phyloP scores from a whole-genome alignment of 2,797 vertebrate genomes.

The Diceros bicornis region DNA sequence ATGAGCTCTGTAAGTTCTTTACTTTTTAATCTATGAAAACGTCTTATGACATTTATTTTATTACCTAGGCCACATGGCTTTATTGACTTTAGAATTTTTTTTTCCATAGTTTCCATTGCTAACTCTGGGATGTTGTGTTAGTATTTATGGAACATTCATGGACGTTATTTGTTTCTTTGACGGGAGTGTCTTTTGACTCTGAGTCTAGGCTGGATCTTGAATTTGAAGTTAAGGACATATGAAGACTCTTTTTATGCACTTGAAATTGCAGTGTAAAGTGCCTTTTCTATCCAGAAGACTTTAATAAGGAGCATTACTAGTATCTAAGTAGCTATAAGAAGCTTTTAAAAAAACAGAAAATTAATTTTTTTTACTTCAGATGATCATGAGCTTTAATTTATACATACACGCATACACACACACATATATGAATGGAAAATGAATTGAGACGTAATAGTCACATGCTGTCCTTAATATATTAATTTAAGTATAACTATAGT shows the following conservation, averaged over 20 bases:
- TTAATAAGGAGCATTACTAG: background rate
- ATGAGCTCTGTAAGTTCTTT: constrained; percentile 42
- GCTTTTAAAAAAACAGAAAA: background rate
- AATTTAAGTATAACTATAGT: background rate
- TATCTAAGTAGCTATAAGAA: background rate
- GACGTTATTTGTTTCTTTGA: background rate
- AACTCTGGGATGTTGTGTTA: background rate
- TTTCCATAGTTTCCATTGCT: background rate
- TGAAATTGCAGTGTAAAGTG: background rate
- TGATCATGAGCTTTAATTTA: background rate
- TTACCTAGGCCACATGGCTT: background rate
- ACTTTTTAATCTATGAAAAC: constrained; percentile 49
- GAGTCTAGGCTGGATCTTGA: background rate
- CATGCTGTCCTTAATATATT: background rate
- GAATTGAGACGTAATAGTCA: background rate
- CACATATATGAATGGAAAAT: background rate
- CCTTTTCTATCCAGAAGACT: background rate
- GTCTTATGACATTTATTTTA: background rate
- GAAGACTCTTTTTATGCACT: background rate
- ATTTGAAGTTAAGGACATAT: background rate
- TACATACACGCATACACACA: background rate
- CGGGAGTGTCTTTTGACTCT: background rate
- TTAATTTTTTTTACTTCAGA: constrained; percentile 9
- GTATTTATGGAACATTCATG: background rate
- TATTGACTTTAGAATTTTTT: constrained; percentile 35